Percentiles rank a stretch among this genome's conserved stretches.
Conservation (phyloP, 2,797 vertebrate genomes). For the Poliocrania exsul region DNA sequence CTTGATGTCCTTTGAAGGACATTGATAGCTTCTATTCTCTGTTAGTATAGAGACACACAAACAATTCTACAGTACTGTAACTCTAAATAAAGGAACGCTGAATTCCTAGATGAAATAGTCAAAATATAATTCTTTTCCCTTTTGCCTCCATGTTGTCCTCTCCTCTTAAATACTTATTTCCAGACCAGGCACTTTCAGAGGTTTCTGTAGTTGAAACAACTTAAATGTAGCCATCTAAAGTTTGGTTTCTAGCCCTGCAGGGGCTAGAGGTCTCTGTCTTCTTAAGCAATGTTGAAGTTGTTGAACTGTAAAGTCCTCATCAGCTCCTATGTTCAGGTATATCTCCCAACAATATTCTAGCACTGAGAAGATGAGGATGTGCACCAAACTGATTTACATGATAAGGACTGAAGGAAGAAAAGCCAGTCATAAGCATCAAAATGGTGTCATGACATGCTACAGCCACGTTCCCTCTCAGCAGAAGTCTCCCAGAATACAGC, state of each 20-base stretch:
- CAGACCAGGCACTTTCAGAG: background rate
- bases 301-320: background rate
- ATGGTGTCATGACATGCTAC: background rate
- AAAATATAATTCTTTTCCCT: background rate
- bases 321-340: background rate
- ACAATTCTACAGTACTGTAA: background rate
- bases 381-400: rapidly evolving
- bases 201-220: background rate
- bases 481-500: background rate
- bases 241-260: background rate
- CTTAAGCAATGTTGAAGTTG: background rate
- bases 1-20: background rate
- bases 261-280: background rate
- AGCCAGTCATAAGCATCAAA: background rate
- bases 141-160: rapidly evolving
- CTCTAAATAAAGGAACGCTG: background rate
- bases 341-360: background rate
- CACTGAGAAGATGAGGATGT: background rate
- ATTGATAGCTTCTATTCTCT: background rate
- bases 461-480: background rate
- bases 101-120: background rate
- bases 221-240: background rate
- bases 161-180: background rate
- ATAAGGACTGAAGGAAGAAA: background rate
- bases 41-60: background rate